Evolutionary conservation across 2,113 vertebrate species (phyloP).

Genomic region (Indicator maculatus): DNA sequence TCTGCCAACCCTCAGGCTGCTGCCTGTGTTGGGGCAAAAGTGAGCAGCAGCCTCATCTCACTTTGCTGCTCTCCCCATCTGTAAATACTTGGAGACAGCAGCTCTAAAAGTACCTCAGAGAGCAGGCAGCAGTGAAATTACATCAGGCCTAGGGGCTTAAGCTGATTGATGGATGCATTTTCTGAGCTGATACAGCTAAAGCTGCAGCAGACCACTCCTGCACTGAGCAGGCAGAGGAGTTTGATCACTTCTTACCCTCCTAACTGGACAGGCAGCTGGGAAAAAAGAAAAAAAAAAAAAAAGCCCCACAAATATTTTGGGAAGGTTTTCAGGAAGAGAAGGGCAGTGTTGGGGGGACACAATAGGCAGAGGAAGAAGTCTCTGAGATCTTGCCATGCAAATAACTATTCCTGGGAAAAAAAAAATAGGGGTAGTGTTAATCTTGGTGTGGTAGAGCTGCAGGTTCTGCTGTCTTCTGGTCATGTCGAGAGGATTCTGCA

Average conservation of each 20-base stretch:
- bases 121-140: conserved; percentile 40
- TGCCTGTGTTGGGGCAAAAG: not conserved
- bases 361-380: not conserved
- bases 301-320: not conserved
- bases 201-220: not conserved
- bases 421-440: fast-evolving
- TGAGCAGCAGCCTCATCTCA: not conserved
- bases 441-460: not conserved
- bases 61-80: not conserved
- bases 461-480: not conserved
- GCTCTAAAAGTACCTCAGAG: conserved; percentile 27
- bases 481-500: not conserved
- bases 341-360: fast-evolving
- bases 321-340: not conserved
- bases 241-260: not conserved
- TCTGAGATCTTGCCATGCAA: not conserved
- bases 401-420: not conserved
- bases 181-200: conserved; percentile 21
- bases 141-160: conserved; percentile 50
- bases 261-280: not conserved
- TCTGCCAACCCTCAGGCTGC: not conserved
- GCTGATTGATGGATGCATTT: conserved; percentile 38
- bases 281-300: not conserved
- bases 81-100: conserved; percentile 38
- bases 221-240: not conserved